phyloP scores from a whole-genome alignment of 1,140 invertebrate genomes.

The Neotoxoptera formosana region DNA sequence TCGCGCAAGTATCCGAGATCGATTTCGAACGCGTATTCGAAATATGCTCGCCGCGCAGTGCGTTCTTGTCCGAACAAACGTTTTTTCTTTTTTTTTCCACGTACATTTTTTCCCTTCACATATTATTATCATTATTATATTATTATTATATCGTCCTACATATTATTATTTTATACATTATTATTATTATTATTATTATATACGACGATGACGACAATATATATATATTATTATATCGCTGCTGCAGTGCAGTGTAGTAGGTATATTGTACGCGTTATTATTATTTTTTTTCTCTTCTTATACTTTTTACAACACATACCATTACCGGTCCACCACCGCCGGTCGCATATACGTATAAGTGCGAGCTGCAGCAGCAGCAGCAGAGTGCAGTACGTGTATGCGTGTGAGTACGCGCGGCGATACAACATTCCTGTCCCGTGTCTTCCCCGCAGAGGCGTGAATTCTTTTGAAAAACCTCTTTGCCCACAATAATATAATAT shows the following conservation, averaged over 20 bases:
- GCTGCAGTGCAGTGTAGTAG: no score
- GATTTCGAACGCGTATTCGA: constrained; percentile 24
- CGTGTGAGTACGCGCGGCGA: constrained; percentile 4
- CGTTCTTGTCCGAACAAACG: background rate
- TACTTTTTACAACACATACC: constrained; percentile 37
- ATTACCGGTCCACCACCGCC: constrained; percentile 28
- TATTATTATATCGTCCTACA: background rate
- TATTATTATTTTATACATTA: background rate
- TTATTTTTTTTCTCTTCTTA: background rate
- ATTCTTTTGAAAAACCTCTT: constrained; percentile 50
- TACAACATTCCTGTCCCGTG: constrained; percentile 51
- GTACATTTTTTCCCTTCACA: constrained; percentile 5
- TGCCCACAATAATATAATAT: background rate
- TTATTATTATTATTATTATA: background rate
- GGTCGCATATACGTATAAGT: background rate
- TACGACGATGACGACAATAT: background rate
- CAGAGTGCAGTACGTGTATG: background rate
- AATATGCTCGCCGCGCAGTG: constrained; percentile 11
- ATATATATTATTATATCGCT: background rate
- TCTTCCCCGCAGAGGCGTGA: constrained; percentile 55
- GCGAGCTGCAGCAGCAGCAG: no score
- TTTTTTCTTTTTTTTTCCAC: background rate
- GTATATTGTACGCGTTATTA: background rate
- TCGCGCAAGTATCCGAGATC: background rate
- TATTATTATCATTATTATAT: constrained; percentile 2